phyloP scores from a whole-genome alignment of 2,888 invertebrate genomes.

The Ischnura elegans region DNA sequence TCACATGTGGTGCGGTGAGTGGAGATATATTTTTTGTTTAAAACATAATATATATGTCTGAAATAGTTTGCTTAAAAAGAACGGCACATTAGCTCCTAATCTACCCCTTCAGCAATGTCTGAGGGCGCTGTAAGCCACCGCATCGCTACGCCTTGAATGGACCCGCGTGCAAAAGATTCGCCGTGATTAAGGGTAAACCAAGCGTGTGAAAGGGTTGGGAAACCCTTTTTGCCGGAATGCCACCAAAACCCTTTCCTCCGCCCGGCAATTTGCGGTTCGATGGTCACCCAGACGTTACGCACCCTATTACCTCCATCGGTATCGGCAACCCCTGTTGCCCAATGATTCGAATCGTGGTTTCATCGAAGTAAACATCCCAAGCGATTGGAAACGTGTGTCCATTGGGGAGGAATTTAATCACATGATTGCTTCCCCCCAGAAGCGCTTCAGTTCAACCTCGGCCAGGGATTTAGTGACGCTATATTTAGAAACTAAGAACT shows the following conservation, averaged over 20 bases:
- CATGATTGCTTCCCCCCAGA: not conserved
- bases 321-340: not conserved
- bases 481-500: no score
- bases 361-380: not conserved
- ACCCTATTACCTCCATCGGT: not conserved
- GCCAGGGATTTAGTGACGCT: not conserved
- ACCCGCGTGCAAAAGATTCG: not conserved
- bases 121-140: not conserved
- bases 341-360: not conserved
- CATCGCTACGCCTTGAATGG: not conserved
- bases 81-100: not conserved
- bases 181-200: not conserved
- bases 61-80: no score
- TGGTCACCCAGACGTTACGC: not conserved
- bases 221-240: not conserved
- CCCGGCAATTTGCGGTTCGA: not conserved
- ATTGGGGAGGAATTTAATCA: not conserved
- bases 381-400: not conserved
- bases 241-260: not conserved
- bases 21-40: no score
- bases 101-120: not conserved
- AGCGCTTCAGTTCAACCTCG: not conserved
- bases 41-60: no score
- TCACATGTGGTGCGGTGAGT: no score
- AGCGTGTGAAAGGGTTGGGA: not conserved